phyloP scores from a whole-genome alignment of 2,113 vertebrate species.

The Sturnira hondurensis region DNA sequence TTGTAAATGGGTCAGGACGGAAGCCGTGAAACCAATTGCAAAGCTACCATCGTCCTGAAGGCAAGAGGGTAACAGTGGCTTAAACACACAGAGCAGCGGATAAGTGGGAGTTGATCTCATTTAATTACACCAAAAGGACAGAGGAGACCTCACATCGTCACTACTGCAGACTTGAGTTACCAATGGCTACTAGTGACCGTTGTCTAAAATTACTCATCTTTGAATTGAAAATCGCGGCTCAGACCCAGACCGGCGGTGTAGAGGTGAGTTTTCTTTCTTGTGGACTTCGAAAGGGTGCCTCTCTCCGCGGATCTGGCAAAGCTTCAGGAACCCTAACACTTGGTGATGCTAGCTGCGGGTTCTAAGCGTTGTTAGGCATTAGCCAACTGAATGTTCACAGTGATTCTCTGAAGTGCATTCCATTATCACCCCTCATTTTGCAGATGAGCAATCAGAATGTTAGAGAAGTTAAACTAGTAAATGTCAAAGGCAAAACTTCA shows the following conservation, averaged over 20 bases:
- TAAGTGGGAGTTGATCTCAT: neutral
- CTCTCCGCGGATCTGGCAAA: neutral
- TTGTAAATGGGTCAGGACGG: neutral
- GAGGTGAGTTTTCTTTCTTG: neutral
- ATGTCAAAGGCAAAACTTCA: slow-evolving; percentile 35
- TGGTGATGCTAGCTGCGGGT: neutral
- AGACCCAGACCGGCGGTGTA: neutral
- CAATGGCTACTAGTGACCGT: neutral
- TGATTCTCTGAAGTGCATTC: neutral
- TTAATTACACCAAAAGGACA: neutral
- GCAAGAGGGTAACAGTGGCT: neutral
- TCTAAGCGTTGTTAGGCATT: neutral
- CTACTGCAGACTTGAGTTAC: neutral
- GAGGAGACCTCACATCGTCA: neutral
- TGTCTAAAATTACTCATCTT: neutral
- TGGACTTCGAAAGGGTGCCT: neutral
- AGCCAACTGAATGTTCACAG: neutral
- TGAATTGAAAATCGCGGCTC: neutral
- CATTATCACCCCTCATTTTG: neutral
- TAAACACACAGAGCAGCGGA: neutral
- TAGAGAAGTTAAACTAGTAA: neutral
- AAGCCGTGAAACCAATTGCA: neutral
- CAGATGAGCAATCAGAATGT: slow-evolving; percentile 1
- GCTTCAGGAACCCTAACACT: neutral
- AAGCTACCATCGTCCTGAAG: neutral